Conservation (phyloP, 2,888 invertebrate species). For the Deilephila porcellus region DNA sequence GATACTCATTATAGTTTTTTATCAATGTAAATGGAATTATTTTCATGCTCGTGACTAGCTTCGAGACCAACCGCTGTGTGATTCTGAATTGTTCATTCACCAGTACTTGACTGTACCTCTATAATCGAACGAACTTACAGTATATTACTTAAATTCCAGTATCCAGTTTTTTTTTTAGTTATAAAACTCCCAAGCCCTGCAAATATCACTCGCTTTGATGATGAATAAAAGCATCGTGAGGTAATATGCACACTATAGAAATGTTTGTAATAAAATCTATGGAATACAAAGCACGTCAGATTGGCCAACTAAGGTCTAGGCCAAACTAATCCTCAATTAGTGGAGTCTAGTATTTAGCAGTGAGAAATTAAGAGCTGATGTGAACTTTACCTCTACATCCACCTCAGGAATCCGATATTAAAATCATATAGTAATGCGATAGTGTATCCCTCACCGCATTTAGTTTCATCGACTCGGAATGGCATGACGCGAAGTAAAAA, state of each 20-base stretch:
- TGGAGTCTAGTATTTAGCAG: too few species aligned
- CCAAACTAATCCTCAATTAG: too few species aligned
- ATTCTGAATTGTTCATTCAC: background rate
- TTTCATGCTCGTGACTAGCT: background rate
- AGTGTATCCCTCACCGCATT: constrained; percentile 26
- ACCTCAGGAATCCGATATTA: background rate
- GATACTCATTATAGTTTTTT: background rate
- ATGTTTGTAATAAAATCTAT: too few species aligned
- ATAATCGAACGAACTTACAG: too few species aligned
- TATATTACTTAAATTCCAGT: too few species aligned
- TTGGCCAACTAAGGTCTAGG: too few species aligned
- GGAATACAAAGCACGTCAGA: too few species aligned
- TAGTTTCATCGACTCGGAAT: constrained; percentile 38
- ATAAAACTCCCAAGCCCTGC: too few species aligned
- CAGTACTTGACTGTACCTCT: background rate
- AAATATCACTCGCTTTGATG: too few species aligned
- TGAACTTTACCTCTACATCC: background rate
- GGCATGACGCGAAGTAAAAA: constrained; percentile 42
- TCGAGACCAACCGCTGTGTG: background rate
- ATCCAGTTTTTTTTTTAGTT: too few species aligned
- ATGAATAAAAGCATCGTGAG: too few species aligned
- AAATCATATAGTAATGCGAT: constrained; percentile 5
- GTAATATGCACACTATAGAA: too few species aligned
- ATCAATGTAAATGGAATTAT: background rate
- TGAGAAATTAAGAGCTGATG: background rate